Percentiles rank a stretch among this genome's conserved stretches.
These are phyloP conservation scores for Coremacera marginata DNA, from an alignment of 2,888 invertebrate genomes.

Conservation along the genomic window DNA sequence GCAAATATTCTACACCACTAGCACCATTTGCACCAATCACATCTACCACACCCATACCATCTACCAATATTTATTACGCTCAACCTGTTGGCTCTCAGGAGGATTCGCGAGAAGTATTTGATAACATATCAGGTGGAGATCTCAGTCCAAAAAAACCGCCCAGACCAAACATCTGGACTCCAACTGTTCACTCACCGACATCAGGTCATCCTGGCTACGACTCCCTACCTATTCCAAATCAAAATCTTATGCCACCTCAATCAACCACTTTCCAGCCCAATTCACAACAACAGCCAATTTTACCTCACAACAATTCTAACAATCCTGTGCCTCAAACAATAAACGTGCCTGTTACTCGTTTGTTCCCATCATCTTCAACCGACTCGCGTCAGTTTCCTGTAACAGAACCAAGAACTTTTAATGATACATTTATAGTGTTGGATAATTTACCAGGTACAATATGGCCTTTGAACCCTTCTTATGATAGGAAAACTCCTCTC, in stretches of 20 bases:
- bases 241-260: conserved; percentile 42
- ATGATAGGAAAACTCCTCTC: conserved; percentile 43
- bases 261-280: neutral
- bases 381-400: conserved; percentile 41
- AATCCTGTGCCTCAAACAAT: neutral
- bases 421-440: conserved; percentile 39
- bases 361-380: conserved; percentile 28
- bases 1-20: conserved; percentile 55
- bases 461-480: conserved; percentile 44
- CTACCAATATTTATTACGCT: conserved; percentile 57
- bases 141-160: conserved; percentile 28
- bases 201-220: neutral
- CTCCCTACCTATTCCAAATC: conserved; percentile 32
- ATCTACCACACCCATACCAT: conserved; percentile 29
- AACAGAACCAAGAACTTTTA: conserved; percentile 26
- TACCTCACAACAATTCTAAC: neutral
- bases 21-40: conserved; percentile 54
- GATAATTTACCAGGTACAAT: conserved; percentile 40
- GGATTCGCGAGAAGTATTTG: conserved; percentile 52
- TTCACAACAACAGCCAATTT: neutral
- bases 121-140: conserved; percentile 43
- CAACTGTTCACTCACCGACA: conserved; percentile 35
- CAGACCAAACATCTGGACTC: conserved; percentile 28
- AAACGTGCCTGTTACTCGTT: conserved; percentile 27
- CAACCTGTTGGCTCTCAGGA: conserved; percentile 60